Conservation (phyloP, 2,888 invertebrate genomes). For the Himalopsyche anomala region DNA sequence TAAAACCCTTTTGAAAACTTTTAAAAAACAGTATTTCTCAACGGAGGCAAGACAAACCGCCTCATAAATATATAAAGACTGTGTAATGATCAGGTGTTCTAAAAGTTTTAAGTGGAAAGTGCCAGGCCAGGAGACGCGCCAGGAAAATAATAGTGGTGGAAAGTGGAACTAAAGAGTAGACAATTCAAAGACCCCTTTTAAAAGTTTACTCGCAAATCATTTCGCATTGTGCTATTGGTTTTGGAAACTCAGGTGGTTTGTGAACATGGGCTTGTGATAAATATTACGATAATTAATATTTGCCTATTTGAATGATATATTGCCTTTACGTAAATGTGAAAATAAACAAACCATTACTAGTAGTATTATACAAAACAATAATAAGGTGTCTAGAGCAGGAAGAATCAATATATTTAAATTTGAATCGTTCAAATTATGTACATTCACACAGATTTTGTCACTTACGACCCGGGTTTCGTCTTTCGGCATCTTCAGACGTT, state of each 20-base stretch:
- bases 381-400: too few relatives aligned
- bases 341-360: too few relatives aligned
- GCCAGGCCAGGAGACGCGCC: conserved; percentile 5
- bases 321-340: too few relatives aligned
- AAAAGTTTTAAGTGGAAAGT: conserved; percentile 58
- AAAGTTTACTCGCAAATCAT: conserved; percentile 56
- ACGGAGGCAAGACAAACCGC: conserved; percentile 46
- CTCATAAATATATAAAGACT: conserved; percentile 49
- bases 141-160: conserved; percentile 20
- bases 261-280: background rate
- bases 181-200: conserved; percentile 24
- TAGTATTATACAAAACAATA: too few relatives aligned
- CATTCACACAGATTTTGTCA: too few relatives aligned
- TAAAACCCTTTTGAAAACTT: background rate
- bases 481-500: conserved; percentile 18
- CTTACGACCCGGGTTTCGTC: background rate
- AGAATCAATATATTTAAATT: too few relatives aligned
- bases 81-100: conserved; percentile 58
- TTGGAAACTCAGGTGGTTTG: conserved; percentile 12
- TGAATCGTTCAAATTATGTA: too few relatives aligned
- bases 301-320: too few relatives aligned
- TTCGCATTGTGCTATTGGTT: background rate
- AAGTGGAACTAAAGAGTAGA: conserved; percentile 19
- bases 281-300: too few relatives aligned
- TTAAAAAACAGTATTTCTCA: conserved; percentile 21